Conservation (phyloP, 2,113 vertebrate species). For the Nesogale talazaci region DNA sequence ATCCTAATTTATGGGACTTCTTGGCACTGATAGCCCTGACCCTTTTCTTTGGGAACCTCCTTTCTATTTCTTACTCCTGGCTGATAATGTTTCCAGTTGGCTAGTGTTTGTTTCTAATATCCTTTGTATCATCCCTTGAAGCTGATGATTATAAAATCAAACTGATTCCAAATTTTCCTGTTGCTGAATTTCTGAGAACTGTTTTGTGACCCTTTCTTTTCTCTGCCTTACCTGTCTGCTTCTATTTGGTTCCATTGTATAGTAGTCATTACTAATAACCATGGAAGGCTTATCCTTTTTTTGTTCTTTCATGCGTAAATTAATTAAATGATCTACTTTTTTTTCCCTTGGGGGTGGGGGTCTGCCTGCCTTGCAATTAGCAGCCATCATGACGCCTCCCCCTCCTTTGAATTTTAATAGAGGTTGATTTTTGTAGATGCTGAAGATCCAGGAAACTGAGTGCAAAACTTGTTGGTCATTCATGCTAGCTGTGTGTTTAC, state of each 20-base stretch:
- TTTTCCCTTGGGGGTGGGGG: slow-evolving; percentile 30
- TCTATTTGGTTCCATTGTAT: slow-evolving; percentile 59
- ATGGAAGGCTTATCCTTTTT: slow-evolving; percentile 33
- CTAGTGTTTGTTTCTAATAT: neutral
- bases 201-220: slow-evolving; percentile 53
- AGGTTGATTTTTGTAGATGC: slow-evolving; percentile 52
- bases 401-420: slow-evolving; percentile 52
- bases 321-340: slow-evolving; percentile 42
- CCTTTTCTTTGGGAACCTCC: neutral
- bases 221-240: slow-evolving; percentile 45
- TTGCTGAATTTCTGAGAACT: slow-evolving; percentile 63
- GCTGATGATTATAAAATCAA: slow-evolving; percentile 30
- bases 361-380: slow-evolving; percentile 59
- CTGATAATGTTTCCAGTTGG: slow-evolving; percentile 33
- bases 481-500: neutral
- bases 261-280: slow-evolving; percentile 69
- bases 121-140: slow-evolving; percentile 63
- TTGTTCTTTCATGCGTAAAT: slow-evolving; percentile 52
- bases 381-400: neutral
- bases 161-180: slow-evolving; percentile 40
- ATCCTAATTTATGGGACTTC: neutral
- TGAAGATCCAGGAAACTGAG: neutral
- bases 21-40: neutral
- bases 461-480: neutral
- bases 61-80: neutral